Evolutionary conservation across 1,140 invertebrate species (phyloP).

Genomic region (Heliconius congener): DNA sequence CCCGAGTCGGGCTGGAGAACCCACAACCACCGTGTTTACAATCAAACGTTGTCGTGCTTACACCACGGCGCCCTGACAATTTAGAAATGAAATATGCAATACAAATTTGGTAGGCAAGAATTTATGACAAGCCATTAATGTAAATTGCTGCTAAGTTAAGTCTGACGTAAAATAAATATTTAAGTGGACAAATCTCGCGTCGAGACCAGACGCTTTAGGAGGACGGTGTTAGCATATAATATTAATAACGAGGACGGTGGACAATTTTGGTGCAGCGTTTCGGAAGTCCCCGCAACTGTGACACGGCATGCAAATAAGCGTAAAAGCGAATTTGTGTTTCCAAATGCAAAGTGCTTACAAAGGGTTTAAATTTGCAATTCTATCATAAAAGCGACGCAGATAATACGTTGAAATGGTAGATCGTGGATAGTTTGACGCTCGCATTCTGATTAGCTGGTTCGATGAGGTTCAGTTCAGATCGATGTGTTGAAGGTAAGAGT

Average conservation of each 20-base stretch:
- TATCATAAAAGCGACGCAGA: constrained; percentile 65
- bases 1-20: too few species aligned
- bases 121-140: constrained; percentile 6
- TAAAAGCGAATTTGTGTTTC: constrained; percentile 79
- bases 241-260: constrained; percentile 36
- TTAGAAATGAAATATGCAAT: background rate
- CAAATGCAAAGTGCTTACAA: constrained; percentile 75
- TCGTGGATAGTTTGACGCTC: constrained; percentile 41
- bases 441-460: constrained; percentile 36
- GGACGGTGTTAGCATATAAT: constrained; percentile 39
- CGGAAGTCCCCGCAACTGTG: constrained; percentile 66
- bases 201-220: constrained; percentile 32
- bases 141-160: constrained; percentile 2
- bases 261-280: constrained; percentile 51
- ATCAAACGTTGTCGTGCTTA: too few species aligned
- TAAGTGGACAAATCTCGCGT: constrained; percentile 3
- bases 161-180: constrained; percentile 11
- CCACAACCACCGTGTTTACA: too few species aligned
- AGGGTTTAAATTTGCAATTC: constrained; percentile 78
- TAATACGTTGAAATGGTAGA: constrained; percentile 56
- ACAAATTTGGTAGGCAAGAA: background rate
- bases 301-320: constrained; percentile 74
- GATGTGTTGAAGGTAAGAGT: too few species aligned
- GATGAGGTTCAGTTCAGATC: constrained; percentile 15
- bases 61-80: background rate